These are phyloP conservation scores for Hemicentrotus pulcherrimus DNA, from an alignment of 35 echinoderm and acorn worm genomes.

Conservation along the genomic window DNA sequence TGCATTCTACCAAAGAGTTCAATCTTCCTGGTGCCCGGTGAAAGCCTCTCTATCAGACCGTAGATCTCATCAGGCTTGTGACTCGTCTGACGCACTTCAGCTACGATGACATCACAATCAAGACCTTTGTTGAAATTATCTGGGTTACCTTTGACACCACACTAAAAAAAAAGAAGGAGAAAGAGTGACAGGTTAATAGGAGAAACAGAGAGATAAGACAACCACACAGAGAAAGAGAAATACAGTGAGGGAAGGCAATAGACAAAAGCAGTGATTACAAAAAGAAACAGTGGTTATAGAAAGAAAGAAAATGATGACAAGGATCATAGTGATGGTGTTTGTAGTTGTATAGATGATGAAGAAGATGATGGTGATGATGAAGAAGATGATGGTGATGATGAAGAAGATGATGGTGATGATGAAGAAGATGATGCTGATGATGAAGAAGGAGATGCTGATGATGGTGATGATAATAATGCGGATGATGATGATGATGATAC, in stretches of 20 bases:
- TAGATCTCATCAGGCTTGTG: conserved; percentile 99
- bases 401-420: no score
- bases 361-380: no score
- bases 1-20: conserved; percentile 95
- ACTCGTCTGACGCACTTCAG: conserved; percentile 95
- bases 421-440: no score
- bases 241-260: background rate
- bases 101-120: conserved; percentile 99
- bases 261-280: no score
- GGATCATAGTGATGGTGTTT: no score
- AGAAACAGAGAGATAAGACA: background rate
- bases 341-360: no score
- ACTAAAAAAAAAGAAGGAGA: conserved; percentile 52
- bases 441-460: no score
- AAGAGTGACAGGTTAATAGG: background rate
- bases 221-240: background rate
- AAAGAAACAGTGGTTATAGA: no score
- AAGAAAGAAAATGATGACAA: no score
- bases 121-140: conserved; percentile 90
- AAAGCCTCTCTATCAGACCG: conserved; percentile 94
- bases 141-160: conserved; percentile 91
- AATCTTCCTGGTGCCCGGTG: conserved; percentile 95
- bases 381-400: no score
- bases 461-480: no score
- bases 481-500: no score